These are phyloP conservation scores for Macrosoma leucophasiata DNA, from an alignment of 2,888 invertebrate genomes.

Conservation along the genomic window DNA sequence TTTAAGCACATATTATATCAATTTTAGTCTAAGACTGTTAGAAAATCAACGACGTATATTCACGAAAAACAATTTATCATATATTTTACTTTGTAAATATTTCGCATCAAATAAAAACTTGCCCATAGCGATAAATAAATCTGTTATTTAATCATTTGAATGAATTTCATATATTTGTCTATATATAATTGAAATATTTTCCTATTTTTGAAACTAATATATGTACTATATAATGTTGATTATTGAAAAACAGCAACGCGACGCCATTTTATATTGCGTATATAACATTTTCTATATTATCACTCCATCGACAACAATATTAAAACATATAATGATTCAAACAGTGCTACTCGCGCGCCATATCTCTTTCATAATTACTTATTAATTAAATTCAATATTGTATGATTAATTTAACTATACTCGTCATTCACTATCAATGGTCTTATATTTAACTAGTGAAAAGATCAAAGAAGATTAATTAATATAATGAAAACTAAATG, in stretches of 20 bases:
- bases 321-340: constrained; percentile 10
- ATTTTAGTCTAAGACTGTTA: constrained; percentile 8
- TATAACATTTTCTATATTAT: constrained; percentile 5
- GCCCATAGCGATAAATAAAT: no score
- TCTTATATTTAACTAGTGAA: constrained; percentile 24
- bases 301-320: constrained; percentile 11
- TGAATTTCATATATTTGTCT: no score
- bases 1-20: constrained; percentile 3
- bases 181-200: no score
- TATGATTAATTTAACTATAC: constrained; percentile 36
- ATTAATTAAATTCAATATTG: constrained; percentile 38
- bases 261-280: no score
- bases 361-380: constrained; percentile 32
- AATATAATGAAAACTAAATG: no score
- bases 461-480: constrained; percentile 4
- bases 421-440: constrained; percentile 13
- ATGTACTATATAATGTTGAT: no score
- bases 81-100: no score
- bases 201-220: no score
- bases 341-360: constrained; percentile 51
- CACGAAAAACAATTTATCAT: constrained; percentile 2
- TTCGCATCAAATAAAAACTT: no score
- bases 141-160: no score
- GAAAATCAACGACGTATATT: constrained; percentile 3
- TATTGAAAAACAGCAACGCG: no score